Percentiles rank a stretch among this genome's conserved stretches.
phyloP scores from a whole-genome alignment of 2,113 vertebrate genomes.

The Glaucomys volans region DNA sequence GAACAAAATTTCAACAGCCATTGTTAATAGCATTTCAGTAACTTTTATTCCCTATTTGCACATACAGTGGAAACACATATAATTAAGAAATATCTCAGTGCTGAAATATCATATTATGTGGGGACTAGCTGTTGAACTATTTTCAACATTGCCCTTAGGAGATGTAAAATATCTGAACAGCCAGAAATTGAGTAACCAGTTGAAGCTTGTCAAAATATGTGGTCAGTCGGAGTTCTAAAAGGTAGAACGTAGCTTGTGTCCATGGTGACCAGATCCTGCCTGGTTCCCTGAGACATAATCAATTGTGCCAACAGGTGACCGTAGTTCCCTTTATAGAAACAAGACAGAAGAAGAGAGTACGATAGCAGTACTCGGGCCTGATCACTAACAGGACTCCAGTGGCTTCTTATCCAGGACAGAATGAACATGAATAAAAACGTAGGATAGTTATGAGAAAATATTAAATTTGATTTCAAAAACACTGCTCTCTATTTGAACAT shows the following conservation, averaged over 20 bases:
- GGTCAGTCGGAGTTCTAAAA: slow-evolving; percentile 49
- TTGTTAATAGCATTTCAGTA: slow-evolving; percentile 67
- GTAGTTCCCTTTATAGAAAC: neutral
- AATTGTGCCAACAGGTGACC: neutral
- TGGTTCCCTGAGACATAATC: neutral
- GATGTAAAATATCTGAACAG: slow-evolving; percentile 24
- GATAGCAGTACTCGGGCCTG: neutral
- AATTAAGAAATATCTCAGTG: slow-evolving; percentile 64
- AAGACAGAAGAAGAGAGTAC: neutral
- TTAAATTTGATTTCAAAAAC: neutral
- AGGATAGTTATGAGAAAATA: neutral
- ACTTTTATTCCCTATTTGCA: slow-evolving; percentile 59
- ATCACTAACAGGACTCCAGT: neutral
- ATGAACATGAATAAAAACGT: neutral
- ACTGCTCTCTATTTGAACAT: neutral
- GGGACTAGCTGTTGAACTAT: slow-evolving; percentile 55
- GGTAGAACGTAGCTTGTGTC: neutral
- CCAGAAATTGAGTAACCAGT: slow-evolving; percentile 48
- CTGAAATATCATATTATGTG: slow-evolving; percentile 47
- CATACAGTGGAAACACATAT: slow-evolving; percentile 40
- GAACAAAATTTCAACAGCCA: slow-evolving; percentile 54
- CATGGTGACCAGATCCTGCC: neutral
- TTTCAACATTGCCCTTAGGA: slow-evolving; percentile 67
- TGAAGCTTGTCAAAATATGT: slow-evolving; percentile 77
- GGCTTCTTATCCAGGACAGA: neutral